These are phyloP conservation scores for Argynnis bischoffii DNA, from an alignment of 2,888 invertebrate genomes.

Conservation along the genomic window DNA sequence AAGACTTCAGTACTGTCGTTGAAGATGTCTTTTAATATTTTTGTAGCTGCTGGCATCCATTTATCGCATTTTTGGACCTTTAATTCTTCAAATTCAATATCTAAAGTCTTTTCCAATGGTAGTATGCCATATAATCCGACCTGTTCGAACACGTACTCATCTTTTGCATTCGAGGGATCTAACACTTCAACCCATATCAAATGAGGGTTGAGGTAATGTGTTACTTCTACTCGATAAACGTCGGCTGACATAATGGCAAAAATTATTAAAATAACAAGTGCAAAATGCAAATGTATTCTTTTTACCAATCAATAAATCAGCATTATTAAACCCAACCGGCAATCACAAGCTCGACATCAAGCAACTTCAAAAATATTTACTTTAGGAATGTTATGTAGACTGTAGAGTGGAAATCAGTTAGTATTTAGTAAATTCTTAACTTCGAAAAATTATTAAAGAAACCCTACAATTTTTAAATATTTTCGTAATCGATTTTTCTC, in stretches of 20 bases:
- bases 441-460: too few relatives aligned
- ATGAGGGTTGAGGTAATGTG: constrained; percentile 62
- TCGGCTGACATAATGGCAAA: constrained; percentile 43
- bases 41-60: constrained; percentile 57
- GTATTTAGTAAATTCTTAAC: too few relatives aligned
- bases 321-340: too few relatives aligned
- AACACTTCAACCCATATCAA: constrained; percentile 62
- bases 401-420: too few relatives aligned
- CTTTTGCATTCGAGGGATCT: constrained; percentile 32
- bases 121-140: constrained; percentile 64
- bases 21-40: constrained; percentile 50
- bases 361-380: too few relatives aligned
- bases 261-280: neutral
- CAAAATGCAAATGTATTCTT: too few relatives aligned
- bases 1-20: constrained; percentile 49
- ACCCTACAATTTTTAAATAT: too few relatives aligned
- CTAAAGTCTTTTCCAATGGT: constrained; percentile 52
- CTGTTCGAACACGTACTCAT: constrained; percentile 58
- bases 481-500: too few relatives aligned
- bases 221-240: constrained; percentile 58
- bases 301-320: too few relatives aligned
- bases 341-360: too few relatives aligned
- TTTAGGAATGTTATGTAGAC: too few relatives aligned
- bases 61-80: constrained; percentile 43
- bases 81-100: constrained; percentile 44